Base-by-base conservation (phyloP, 2,888 invertebrate species). In the Brachylomia viminalis region DNA sequence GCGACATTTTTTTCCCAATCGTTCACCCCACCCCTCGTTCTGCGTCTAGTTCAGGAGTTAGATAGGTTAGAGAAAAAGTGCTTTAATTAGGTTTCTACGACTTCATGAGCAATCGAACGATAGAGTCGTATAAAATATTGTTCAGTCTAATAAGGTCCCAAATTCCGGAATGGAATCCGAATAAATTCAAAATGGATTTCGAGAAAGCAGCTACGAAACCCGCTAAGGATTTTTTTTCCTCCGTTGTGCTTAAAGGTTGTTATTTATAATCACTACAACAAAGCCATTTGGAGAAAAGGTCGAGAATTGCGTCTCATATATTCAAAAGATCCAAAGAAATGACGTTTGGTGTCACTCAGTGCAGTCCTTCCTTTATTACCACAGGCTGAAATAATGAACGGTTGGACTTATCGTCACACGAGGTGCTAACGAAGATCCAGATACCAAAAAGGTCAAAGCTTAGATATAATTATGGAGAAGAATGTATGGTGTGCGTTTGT, bases 151-250 rank as follows among this genome's bases (percentile, higher is more conserved):
- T 66, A 66, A 7, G n/a, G 17, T 49, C 66, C 8, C 49, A 10
- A 10, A 66, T 66, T 10, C 52, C 66, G 10, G 49, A 66, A 52
- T 67, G 38, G 67, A 67, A 54, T 54, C 52, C 67, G 67, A 67
- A 38, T 54, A 67, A 38, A 67, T 54, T 67, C 20, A 38, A 67
- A 67, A 54, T 11, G 52, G 67, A 67, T 54, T 67, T 54, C 52
- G 67, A 54, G 67, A 67, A 54, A 67, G 67, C 67, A 67, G 67
- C 52, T 17, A 67, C 54, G 54, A 67, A 54, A 38, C 38, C n/a
- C 52, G n/a, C 27, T 6, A 38, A 10, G 33, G 67, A 67, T 17
- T n/a, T n/a, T 67, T 54, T 54, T 38, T n/a, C 38, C 20, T 67
- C 52, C 27, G 11, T 11, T n/a, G 7, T 54, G 38, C 67, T 67